Conservation (phyloP, 1,140 invertebrate genomes). For the Caenorhabditis elegans region WBcel235 BX284603.4:11425501-11426000, state of each 20-base stretch:
- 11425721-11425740: slow-evolving; percentile 16
- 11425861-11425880: background rate
- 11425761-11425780: slow-evolving; percentile 23
- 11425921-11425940: no score
- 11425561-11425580: slow-evolving; percentile 6
- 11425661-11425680: background rate
- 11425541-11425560: background rate
- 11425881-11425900: background rate
- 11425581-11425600: background rate
- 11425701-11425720: background rate
- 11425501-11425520: background rate
- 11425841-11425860: background rate
- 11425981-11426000: no score
- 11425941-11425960: no score
- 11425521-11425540: background rate
- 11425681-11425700: background rate
- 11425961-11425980: no score
- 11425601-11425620: background rate
- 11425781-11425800: background rate
- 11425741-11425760: background rate
- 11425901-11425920: no score
- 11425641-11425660: slow-evolving; percentile 10
- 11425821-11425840: background rate
- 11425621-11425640: slow-evolving; percentile 27
- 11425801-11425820: background rate